Base-by-base conservation (phyloP, 2,888 invertebrate genomes). In the Mythimna loreyi region DNA sequence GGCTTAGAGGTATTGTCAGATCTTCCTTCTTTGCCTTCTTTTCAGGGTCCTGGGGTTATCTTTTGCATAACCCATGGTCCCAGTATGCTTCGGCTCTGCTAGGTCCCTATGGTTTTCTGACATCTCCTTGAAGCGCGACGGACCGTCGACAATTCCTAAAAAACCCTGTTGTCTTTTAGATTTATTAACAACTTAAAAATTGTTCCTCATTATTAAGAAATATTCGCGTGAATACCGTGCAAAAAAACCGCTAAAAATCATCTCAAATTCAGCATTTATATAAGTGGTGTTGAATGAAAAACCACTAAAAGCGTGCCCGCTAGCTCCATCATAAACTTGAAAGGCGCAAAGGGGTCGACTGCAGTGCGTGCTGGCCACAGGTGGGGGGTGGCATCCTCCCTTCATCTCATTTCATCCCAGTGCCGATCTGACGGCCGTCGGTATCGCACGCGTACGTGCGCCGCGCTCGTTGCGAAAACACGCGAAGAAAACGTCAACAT, bases 301-400 rank as follows among this genome's bases (percentile, higher is more conserved):
- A 67, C 77, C 78, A 67, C 79, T 82, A 80, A 82, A 86, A 82
- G 75, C 76, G 67, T 69, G 80, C 63, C 71, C 76, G 78, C 78
- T 72, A 62, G 82, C 74, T 85, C 77, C 81, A 85, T 88, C 87
- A 89, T 87, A 89, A 84, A 86, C 87, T 88, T 89, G 87, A 89
- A 90, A 91, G 87, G 89, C 89, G 90, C 90, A 89, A 87, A 89
- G 89, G 89, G 92, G 92, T 90, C 84, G 90, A 93, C 95, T 94
- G 95, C 95, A 95, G 93, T 94, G 93, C 94, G 94, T 92, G 91
- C 90, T 89, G 90, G 90, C 94, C 87, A 94, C 95, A 94, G 94
- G 94, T 94, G 94, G 95, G 91, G 94, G 92, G 89, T 81, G 83
- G 60, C 69, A 62, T 72, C 66, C 85, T 78, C 84, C 86, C 82